Evolutionary conservation across 2,113 vertebrate species (phyloP), one percentile per base, ranked within the genome.

Genomic region (Sylvilagus bachmani): DNA sequence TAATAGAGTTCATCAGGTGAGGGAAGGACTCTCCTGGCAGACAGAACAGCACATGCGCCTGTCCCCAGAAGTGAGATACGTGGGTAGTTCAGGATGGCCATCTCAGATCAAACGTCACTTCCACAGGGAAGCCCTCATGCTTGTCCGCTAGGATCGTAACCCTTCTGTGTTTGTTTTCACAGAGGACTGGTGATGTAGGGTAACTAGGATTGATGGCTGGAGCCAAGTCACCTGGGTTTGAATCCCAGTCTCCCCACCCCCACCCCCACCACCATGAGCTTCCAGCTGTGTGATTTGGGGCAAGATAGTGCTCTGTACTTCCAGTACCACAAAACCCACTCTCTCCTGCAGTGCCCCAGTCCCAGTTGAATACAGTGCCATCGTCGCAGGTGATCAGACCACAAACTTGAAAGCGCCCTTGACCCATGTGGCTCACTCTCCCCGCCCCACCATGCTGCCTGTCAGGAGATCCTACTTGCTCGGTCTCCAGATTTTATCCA

Each of bases 241-340:
- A 89, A 81, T 83, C 79, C 71, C 10, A 22, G n/a, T 49, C 93
- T 49, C 83, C 58, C 67, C 61, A 19, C 14, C 55, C 3, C 44
- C 44, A 6, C 44, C 38, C 38, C 38, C 44, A 6, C 44, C 44
- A 6, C 44, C 44, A 44, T 6, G 6, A 31, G 4, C 21, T 58
- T 94, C 73, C 53, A 78, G 44, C 66, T 77, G 3, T 85, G 5
- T 79, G 53, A 77, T 62, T 17, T 33, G 36, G 71, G 70, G 3
- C 83, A 92, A 61, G 64, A 92, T 87, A 66, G 6, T 87, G 87
- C 33, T 90, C 61, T 95, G 29, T 64, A 61, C 62, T 21, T 66
- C 70, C 38, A 38, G 69, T 70, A 33, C 69, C n/a, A 69, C 31
- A 31, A 33, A 33, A 33, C n/a, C 12, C n/a, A 70, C 10, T 7